phyloP scores from a whole-genome alignment of 1,140 invertebrate species.

The Bombus breviceps region DNA sequence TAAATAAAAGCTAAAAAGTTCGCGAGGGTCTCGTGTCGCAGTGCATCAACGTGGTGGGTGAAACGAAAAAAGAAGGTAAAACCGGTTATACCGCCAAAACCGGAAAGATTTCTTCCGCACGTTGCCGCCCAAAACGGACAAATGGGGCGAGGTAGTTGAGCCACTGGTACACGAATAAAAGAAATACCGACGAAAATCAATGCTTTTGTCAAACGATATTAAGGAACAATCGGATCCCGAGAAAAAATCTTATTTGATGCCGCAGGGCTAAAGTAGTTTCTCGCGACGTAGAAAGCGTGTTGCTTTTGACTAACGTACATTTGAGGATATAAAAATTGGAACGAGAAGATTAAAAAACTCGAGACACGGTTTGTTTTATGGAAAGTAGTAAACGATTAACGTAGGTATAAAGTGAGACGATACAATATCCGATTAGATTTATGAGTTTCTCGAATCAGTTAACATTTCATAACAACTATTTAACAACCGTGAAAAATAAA shows the following conservation, averaged over 20 bases:
- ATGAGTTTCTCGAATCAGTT: not conserved
- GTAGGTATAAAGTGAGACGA: not conserved
- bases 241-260: not conserved
- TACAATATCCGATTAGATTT: not conserved
- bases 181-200: constrained; percentile 69
- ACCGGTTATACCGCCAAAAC: constrained; percentile 80
- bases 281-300: not conserved
- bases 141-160: constrained; percentile 78
- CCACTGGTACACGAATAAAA: constrained; percentile 69
- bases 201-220: constrained; percentile 22
- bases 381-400: not conserved
- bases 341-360: not conserved
- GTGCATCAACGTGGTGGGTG: constrained; percentile 40
- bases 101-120: constrained; percentile 80
- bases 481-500: not conserved
- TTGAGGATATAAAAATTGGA: not conserved
- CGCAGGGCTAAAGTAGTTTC: too few relatives aligned
- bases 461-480: not conserved
- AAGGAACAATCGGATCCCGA: not conserved
- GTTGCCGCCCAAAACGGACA: constrained; percentile 77
- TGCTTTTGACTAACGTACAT: too few relatives aligned
- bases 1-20: constrained; percentile 57
- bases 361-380: not conserved
- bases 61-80: constrained; percentile 67
- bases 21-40: constrained; percentile 36